Conservation (phyloP, 2,888 invertebrate genomes). For the Xanthia togata region DNA sequence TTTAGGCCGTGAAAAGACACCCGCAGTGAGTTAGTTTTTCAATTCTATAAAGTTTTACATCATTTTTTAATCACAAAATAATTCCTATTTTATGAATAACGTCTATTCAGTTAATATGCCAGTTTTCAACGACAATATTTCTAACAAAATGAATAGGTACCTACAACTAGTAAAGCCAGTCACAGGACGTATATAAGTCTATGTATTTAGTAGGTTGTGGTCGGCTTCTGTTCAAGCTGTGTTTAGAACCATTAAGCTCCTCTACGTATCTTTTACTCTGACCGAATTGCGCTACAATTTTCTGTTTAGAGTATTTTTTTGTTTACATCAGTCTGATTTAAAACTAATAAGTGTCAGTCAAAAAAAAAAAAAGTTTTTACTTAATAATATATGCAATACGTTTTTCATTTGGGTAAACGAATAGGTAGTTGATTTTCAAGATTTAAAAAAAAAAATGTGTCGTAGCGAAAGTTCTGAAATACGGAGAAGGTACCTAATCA, state of each 20-base stretch:
- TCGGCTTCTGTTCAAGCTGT: conserved; percentile 37
- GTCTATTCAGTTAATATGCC: background rate
- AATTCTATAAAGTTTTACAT: background rate
- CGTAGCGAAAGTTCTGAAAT: background rate
- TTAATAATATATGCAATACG: background rate
- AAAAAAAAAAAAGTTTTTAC: background rate
- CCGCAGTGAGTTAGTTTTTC: no score
- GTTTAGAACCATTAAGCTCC: conserved; percentile 51
- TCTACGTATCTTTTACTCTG: conserved; percentile 46
- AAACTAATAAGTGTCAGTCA: background rate
- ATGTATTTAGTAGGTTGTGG: conserved; percentile 49
- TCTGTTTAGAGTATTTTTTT: conserved; percentile 38
- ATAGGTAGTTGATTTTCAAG: background rate
- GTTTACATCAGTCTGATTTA: conserved; percentile 13
- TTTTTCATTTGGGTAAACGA: background rate
- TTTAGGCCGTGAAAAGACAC: background rate
- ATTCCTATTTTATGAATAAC: background rate
- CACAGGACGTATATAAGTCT: conserved; percentile 30
- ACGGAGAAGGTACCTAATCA: background rate
- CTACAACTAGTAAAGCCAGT: conserved; percentile 24
- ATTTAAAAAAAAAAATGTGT: background rate
- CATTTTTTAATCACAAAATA: background rate
- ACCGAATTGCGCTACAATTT: conserved; percentile 41
- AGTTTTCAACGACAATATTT: background rate
- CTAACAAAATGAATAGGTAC: conserved; percentile 9